These are phyloP conservation scores for Agrilus biguttatus DNA, from an alignment of 2,888 invertebrate genomes.

Conservation along the genomic window DNA sequence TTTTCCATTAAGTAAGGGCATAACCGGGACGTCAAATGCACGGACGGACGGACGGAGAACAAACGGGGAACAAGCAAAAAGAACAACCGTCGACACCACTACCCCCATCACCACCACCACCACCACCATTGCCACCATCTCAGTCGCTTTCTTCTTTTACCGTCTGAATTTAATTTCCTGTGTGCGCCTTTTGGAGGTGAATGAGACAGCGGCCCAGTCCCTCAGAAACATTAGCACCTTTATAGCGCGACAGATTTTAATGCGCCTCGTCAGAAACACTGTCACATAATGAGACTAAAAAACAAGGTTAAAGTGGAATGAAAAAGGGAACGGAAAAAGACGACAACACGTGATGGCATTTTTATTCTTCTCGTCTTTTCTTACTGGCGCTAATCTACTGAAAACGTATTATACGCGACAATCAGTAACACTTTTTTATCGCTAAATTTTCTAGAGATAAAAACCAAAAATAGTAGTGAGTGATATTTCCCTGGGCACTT, in stretches of 20 bases:
- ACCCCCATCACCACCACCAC: slow-evolving; percentile 1
- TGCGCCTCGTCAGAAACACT: slow-evolving; percentile 28
- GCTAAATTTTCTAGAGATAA: too few relatives aligned
- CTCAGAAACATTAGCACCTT: slow-evolving; percentile 31
- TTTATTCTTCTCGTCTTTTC: too few relatives aligned
- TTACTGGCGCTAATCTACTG: too few relatives aligned
- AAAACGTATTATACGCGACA: too few relatives aligned
- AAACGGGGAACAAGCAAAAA: slow-evolving; percentile 28
- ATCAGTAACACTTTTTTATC: too few relatives aligned
- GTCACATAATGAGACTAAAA: slow-evolving; percentile 13
- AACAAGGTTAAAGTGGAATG: slow-evolving; percentile 6
- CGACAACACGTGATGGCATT: too few relatives aligned
- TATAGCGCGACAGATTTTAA: slow-evolving; percentile 21
- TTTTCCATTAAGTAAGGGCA: slow-evolving; percentile 31
- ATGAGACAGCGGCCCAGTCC: slow-evolving; percentile 20
- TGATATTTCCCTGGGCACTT: too few relatives aligned
- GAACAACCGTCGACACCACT: slow-evolving; percentile 19
- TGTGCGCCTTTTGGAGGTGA: slow-evolving; percentile 25
- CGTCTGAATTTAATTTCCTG: slow-evolving; percentile 35
- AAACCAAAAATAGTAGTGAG: too few relatives aligned
- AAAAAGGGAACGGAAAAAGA: too few relatives aligned
- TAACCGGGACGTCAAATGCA: slow-evolving; percentile 18
- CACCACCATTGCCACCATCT: slow-evolving; percentile 11
- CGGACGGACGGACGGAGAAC: slow-evolving; percentile 25
- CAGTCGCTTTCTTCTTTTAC: slow-evolving; percentile 31